Base-by-base conservation (phyloP, 2,113 vertebrate species). In the Ovis canadensis region DNA sequence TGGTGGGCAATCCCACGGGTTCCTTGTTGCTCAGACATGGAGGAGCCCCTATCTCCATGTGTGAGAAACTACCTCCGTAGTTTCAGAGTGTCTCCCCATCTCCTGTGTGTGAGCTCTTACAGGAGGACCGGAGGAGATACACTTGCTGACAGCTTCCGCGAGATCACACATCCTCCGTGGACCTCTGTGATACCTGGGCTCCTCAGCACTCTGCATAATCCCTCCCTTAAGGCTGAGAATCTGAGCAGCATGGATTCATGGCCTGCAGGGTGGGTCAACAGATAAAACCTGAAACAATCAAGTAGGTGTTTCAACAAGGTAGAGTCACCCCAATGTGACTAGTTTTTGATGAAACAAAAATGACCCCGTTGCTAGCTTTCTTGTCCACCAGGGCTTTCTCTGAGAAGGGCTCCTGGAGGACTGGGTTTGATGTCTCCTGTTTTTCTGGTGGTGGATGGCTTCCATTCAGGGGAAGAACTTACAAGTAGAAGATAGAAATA, bases 111-210 rank as follows among this genome's bases (percentile, higher is more conserved):
- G 52, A 60, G 33, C 5, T 2, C 6, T 13, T 2, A 40, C 21
- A 19, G 33, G 0, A 10, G 23, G 43, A 17, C 45, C 7, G 0
- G 36, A 21, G 57, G 3, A 55, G 21, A 1, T 2, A 12, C 27
- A 2, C 14, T 33, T 27, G 12, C 12, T 0, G 1, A 1, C 2
- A 4, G 27, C 3, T 19, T 54, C 50, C 5, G 0, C 33, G 13
- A 4, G 5, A 6, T 1, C 17, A 4, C 0, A 0, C 1, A 0
- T 19, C n/a, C 17, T 43, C 17, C 5, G 0, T 3, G 0, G 6
- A 3, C 2, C 29, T 19, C 7, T 6, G 81, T 19, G 36, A 23
- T 11, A n/a, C 15, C 11, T 3, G n/a, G 7, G 1, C 19, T 23
- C 64, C 82, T 2, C 4, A 12, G n/a, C 48, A 12, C 36, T 78